phyloP scores from a whole-genome alignment of 2,797 vertebrate species.

The Esox masquinongy region DNA sequence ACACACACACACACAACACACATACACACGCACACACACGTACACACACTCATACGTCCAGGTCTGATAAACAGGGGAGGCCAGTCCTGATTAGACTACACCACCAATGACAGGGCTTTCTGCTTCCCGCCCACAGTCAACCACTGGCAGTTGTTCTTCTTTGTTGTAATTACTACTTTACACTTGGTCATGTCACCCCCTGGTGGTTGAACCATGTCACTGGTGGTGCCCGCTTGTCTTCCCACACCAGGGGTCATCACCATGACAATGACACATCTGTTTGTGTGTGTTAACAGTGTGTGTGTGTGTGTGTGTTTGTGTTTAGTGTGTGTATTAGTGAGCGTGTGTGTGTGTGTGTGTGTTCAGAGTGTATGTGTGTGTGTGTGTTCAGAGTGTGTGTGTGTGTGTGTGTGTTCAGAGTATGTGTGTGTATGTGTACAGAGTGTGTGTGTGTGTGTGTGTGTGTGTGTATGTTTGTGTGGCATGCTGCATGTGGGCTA shows the following conservation, averaged over 20 bases:
- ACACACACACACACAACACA: slow-evolving; percentile 5
- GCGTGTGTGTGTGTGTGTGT: not conserved
- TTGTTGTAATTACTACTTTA: slow-evolving; percentile 73
- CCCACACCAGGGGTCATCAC: slow-evolving; percentile 6
- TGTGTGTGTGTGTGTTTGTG: slow-evolving; percentile 14
- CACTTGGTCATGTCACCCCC: slow-evolving; percentile 79
- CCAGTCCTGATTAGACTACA: slow-evolving; percentile 21
- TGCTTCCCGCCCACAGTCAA: slow-evolving; percentile 22
- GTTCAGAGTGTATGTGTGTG: too few relatives aligned
- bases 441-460: slow-evolving; percentile 9
- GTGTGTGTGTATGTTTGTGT: not conserved
- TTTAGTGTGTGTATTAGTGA: not conserved
- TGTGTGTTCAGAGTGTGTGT: slow-evolving; percentile 3
- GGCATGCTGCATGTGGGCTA: not conserved
- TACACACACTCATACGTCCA: slow-evolving; percentile 10
- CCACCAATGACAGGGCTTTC: slow-evolving; percentile 17
- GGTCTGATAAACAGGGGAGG: slow-evolving; percentile 5
- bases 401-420: slow-evolving; percentile 20
- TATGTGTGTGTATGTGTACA: slow-evolving; percentile 4
- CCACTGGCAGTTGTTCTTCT: slow-evolving; percentile 34
- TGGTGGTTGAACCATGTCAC: slow-evolving; percentile 73
- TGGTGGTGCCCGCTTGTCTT: slow-evolving; percentile 45
- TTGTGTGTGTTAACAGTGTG: not conserved
- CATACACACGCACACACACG: slow-evolving; percentile 18
- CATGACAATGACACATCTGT: not conserved